Conservation (phyloP, 2,797 vertebrate genomes). For the Neoniphon sammara region DNA sequence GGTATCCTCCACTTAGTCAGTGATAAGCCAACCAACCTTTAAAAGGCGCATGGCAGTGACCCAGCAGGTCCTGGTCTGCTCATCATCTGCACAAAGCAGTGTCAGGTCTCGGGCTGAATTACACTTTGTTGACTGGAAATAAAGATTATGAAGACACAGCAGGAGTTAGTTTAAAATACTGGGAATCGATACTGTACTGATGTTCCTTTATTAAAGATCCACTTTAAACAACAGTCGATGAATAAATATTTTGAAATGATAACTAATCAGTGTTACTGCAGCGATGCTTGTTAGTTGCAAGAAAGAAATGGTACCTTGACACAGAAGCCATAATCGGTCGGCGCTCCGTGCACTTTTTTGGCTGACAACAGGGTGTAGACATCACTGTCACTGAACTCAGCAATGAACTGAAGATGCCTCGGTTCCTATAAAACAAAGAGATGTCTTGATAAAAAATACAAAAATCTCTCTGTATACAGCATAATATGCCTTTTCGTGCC, state of each 20-base stretch:
- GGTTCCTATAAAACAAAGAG: conserved; percentile 86
- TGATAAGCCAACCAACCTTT: conserved; percentile 85
- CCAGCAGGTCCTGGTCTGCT: conserved; percentile 95
- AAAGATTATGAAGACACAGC: conserved; percentile 33
- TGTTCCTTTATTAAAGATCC: conserved; percentile 16
- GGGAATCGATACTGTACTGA: conserved; percentile 32
- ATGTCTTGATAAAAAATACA: conserved; percentile 13
- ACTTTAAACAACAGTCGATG: neutral
- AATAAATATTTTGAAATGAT: neutral
- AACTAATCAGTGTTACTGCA: neutral
- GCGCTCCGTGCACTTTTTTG: conserved; percentile 91
- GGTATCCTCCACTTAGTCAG: conserved; percentile 50
- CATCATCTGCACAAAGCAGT: conserved; percentile 96
- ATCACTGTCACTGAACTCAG: conserved; percentile 93
- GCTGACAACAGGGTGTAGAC: conserved; percentile 90
- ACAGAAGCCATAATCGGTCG: conserved; percentile 93
- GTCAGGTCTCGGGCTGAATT: conserved; percentile 93
- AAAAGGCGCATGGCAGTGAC: conserved; percentile 96
- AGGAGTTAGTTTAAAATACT: conserved; percentile 20
- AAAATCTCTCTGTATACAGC: neutral
- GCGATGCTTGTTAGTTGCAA: neutral
- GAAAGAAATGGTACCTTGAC: conserved; percentile 87
- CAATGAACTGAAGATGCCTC: conserved; percentile 95
- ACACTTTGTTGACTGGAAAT: conserved; percentile 90
- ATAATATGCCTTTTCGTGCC: neutral